Evolutionary conservation across 2,797 vertebrate species (phyloP).

Genomic region (Microctenopoma lineatum): DNA sequence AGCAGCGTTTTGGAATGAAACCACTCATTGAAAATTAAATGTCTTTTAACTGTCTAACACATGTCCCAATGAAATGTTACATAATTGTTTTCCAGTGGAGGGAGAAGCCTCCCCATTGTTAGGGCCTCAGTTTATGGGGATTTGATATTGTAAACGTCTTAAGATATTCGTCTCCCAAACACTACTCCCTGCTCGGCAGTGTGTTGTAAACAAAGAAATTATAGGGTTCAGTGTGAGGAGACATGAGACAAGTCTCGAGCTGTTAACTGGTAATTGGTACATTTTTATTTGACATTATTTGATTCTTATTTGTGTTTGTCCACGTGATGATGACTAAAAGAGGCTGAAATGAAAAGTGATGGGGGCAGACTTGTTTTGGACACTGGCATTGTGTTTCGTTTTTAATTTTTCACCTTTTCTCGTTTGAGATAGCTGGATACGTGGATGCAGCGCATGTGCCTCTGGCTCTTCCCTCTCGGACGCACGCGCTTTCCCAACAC

Average conservation of each 20-base stretch:
- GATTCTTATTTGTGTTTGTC: conserved; percentile 37
- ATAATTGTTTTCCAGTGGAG: conserved; percentile 31
- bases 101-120: conserved; percentile 15
- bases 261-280: neutral
- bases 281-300: conserved; percentile 20
- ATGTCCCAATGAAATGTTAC: conserved; percentile 12
- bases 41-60: conserved; percentile 18
- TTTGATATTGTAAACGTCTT: neutral
- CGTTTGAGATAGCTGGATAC: neutral
- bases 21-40: conserved; percentile 16
- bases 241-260: neutral
- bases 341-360: neutral
- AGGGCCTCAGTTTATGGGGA: conserved; percentile 12
- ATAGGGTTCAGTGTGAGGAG: neutral
- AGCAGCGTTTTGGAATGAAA: conserved; percentile 33
- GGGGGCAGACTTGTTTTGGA: conserved; percentile 8
- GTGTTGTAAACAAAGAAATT: conserved; percentile 1
- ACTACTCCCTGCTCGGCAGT: neutral
- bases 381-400: neutral
- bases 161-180: neutral
- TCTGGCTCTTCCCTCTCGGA: neutral
- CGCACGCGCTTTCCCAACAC: neutral
- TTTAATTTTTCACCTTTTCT: neutral
- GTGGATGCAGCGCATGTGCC: neutral
- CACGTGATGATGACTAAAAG: conserved; percentile 6